Evolutionary conservation across 2,113 vertebrate genomes (phyloP), one percentile per base, ranked within the genome.

Genomic region (Oreamnos americanus): DNA sequence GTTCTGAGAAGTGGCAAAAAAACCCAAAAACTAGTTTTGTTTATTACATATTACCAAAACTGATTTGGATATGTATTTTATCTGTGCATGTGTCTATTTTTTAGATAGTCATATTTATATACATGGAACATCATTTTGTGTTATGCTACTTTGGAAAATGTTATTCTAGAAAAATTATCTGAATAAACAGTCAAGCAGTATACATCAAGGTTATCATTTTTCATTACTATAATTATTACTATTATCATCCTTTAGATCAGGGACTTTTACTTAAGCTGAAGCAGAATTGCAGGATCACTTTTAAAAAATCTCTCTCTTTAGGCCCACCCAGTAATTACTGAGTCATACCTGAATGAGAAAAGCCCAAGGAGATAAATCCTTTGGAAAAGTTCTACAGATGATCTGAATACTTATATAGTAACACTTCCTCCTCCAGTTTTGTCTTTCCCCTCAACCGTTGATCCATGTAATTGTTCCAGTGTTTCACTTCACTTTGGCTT

Each of bases 211-310:
- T 90, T 94, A 6, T 51, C 33, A 67, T 49, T 90, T 88, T 86
- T 82, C 81, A n/a, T 43, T 94, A 76, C 21, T 53, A 39, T 51
- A 58, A 74, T 8, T 84, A 36, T 62, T 88, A 76, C 45, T 47
- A 23, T 91, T 79, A 64, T 86, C 49, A 62, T 79, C 51, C 78
- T 83, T 21, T 58, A n/a, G 51, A 81, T 71, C 36, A 95, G 64
- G 53, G 88, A 64, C 84, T 94, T 62, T 81, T 90, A 51, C 39
- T 64, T 90, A 92, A 84, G 30, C 71, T 90, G 91, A 96, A 84
- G 57, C 14, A 10, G 96, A 95, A 96, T 91, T 74, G 62, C 79
- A 94, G 25, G 90, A 90, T 94, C n/a, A 97, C 82, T 97, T 97
- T 94, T n/a, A 94, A 55, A 90, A 92, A 98, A 47, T 91, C 45